These are phyloP conservation scores for Heliconius cydno DNA, from an alignment of 2,888 invertebrate species.

Conservation along the genomic window DNA sequence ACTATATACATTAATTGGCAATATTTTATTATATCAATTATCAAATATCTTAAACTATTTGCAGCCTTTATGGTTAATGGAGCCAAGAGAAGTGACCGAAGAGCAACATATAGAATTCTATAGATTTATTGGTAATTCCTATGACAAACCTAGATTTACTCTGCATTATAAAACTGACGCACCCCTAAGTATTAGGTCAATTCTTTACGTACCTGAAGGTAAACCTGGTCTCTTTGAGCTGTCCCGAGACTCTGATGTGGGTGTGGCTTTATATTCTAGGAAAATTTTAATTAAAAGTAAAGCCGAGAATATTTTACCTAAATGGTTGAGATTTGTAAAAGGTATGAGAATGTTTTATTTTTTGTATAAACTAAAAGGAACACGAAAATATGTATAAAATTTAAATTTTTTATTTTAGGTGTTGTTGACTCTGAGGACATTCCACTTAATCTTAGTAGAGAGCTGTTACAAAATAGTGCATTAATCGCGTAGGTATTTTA, in stretches of 20 bases:
- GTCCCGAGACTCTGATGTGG: conserved; percentile 92
- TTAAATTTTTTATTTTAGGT: conserved; percentile 75
- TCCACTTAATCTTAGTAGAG: conserved; percentile 97
- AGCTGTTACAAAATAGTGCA: conserved; percentile 96
- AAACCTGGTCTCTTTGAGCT: conserved; percentile 96
- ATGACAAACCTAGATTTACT: conserved; percentile 94
- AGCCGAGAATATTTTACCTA: conserved; percentile 95
- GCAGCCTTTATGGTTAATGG: conserved; percentile 96
- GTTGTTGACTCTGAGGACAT: conserved; percentile 99
- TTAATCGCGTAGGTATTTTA: conserved; percentile 87
- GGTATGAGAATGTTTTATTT: conserved; percentile 74
- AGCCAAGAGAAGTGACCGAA: conserved; percentile 92
- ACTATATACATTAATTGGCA: neutral
- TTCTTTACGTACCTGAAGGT: conserved; percentile 96
- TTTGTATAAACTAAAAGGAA: neutral
- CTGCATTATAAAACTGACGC: conserved; percentile 97
- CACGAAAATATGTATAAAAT: neutral
- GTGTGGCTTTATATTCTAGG: conserved; percentile 94
- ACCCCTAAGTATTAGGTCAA: conserved; percentile 94
- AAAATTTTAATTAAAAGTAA: conserved; percentile 96
- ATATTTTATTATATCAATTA: neutral
- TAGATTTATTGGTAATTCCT: conserved; percentile 92
- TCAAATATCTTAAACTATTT: conserved; percentile 27
- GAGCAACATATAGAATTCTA: conserved; percentile 97
- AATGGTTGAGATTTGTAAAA: conserved; percentile 97